A percentile compares a stretch with the other conserved stretches of the same genome.
phyloP scores from a whole-genome alignment of 2,797 vertebrate species.

The Anniella stebbinsi region DNA sequence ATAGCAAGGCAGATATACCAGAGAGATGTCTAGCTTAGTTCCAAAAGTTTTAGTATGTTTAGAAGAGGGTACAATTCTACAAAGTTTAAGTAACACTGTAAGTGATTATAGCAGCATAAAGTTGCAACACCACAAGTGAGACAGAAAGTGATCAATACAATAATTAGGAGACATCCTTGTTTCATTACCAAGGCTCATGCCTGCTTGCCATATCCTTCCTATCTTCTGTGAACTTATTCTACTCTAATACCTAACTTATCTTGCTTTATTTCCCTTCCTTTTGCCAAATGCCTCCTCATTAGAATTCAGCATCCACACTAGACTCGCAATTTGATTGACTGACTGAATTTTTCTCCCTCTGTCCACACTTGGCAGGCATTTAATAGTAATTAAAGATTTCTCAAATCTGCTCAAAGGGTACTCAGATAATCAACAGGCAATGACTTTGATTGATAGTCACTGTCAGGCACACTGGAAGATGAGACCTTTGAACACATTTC shows the following conservation, averaged over 20 bases:
- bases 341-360: constrained; percentile 50
- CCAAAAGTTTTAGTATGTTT: background rate
- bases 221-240: constrained; percentile 7
- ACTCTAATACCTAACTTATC: constrained; percentile 40
- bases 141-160: background rate
- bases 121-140: background rate
- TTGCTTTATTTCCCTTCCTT: constrained; percentile 64
- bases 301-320: constrained; percentile 65
- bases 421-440: constrained; percentile 72
- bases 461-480: constrained; percentile 69
- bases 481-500: constrained; percentile 66
- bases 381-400: constrained; percentile 77
- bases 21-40: background rate
- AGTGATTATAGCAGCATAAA: background rate
- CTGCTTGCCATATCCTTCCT: constrained; percentile 9
- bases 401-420: constrained; percentile 68
- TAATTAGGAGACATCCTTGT: background rate
- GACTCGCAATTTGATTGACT: constrained; percentile 64
- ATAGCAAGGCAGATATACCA: background rate
- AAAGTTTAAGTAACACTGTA: background rate
- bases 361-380: constrained; percentile 71
- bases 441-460: constrained; percentile 76
- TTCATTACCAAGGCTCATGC: constrained; percentile 22
- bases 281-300: constrained; percentile 60
- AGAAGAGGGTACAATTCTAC: background rate